Base-by-base conservation (phyloP, 2,797 vertebrate species). In the Dermochelys coriacea region DNA sequence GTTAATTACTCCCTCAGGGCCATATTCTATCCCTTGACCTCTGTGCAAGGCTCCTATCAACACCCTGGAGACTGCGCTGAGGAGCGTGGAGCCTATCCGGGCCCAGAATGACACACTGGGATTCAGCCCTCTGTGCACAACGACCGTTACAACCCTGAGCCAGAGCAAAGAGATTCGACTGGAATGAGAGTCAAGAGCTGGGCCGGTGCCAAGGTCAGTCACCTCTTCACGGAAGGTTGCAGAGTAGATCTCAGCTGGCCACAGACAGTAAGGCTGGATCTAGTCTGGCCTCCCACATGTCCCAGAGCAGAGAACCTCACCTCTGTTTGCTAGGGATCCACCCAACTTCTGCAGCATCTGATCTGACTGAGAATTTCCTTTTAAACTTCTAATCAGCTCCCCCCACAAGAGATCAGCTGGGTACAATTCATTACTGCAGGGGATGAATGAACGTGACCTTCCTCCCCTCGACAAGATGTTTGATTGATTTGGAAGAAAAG, bases 401-500 rank as follows among this genome's bases (percentile, higher is more conserved):
- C 41, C 57, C 47, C 5, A 2, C 75, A 49, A 29, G 57, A 29
- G 50, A 59, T 54, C 45, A 31, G 47, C 64, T 9, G 14, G 1
- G 50, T 6, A 61, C 74, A 49, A 14, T 49, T 84, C 6, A 2
- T 61, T 54, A 54, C 80, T 0, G 1, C 1, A 0, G 51, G 71
- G 80, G 91, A 89, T 78, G 50, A 59, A 5, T 18, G 68, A 41
- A n/a, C 0, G 5, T 25, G 64, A 54, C 89, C 57, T 87, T 47
- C 77, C 57, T 37, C n/a, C 75, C 75, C 34, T n/a, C 80, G 6
- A 2, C 57, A 16, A 74, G 64, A 57, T 10, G 50, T 15, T 12
- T 87, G 59, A 82, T 94, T 82, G 82, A 31, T 77, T 71, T 11
- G 34, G 85, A 84, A 84, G 52, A 51, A 95, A 92, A 77, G 52